These are phyloP conservation scores for Puffinus mauretanicus DNA, from an alignment of 2,113 vertebrate species.

Conservation along the genomic window DNA sequence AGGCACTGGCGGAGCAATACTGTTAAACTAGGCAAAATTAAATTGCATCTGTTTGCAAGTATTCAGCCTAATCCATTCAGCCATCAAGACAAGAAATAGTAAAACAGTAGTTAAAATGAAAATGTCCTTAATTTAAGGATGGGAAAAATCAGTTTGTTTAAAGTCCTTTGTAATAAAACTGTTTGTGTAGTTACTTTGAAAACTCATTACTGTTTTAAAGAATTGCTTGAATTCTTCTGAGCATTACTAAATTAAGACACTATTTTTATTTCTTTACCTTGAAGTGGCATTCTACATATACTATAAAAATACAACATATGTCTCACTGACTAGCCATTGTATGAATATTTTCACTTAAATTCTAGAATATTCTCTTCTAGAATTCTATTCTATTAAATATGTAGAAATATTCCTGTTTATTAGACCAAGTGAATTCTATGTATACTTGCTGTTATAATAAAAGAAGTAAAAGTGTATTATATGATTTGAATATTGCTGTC, in stretches of 20 bases:
- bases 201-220: not conserved
- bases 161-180: not conserved
- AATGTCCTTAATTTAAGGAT: not conserved
- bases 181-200: not conserved
- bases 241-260: not conserved
- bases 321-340: not conserved
- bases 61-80: not conserved
- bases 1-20: not conserved
- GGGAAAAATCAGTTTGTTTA: not conserved
- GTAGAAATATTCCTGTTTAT: not conserved
- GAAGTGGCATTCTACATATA: not conserved
- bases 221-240: not conserved
- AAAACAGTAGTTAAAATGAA: not conserved
- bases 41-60: not conserved
- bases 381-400: not conserved
- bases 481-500: not conserved
- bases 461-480: not conserved
- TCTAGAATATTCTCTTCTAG: not conserved
- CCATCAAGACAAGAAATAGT: not conserved
- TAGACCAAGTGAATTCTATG: not conserved
- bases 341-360: not conserved
- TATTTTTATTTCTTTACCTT: not conserved
- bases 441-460: not conserved
- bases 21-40: not conserved
- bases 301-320: not conserved